Evolutionary conservation across 2,797 vertebrate genomes (phyloP).

Genomic region (Tiaroga cobitis): DNA sequence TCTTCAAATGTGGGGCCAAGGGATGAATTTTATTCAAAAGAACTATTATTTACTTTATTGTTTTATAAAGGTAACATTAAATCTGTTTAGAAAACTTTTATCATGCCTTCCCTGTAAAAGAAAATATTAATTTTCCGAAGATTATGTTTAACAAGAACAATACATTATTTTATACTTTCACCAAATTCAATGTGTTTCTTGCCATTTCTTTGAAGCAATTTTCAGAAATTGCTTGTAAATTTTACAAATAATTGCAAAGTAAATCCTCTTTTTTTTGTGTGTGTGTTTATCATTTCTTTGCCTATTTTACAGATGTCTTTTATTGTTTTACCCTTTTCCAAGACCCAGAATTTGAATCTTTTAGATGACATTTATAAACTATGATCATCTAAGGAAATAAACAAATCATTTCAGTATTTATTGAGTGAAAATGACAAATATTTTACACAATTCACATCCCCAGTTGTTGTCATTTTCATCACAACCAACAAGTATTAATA

Average conservation of each 20-base stretch:
- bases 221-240: neutral
- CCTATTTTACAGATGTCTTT: neutral
- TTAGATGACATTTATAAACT: neutral
- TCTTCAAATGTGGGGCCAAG: no score
- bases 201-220: neutral
- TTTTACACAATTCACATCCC: neutral
- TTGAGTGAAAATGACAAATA: neutral
- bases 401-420: neutral
- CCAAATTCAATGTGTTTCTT: neutral
- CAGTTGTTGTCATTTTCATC: neutral
- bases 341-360: neutral
- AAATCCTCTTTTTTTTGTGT: neutral
- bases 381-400: neutral
- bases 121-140: neutral
- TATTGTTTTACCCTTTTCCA: neutral
- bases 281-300: neutral
- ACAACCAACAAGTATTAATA: neutral
- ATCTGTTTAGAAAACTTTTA: neutral
- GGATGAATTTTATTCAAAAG: neutral
- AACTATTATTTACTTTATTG: neutral
- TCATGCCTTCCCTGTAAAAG: neutral
- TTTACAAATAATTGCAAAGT: neutral
- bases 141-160: neutral
- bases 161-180: neutral
- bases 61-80: neutral